These are phyloP conservation scores for human (Homo sapiens) DNA, from an alignment of 2,113 vertebrate genomes.

Conservation along the genomic window GRCh38 chr3:85962501-85963000, in stretches of 20 bases:
- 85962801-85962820: neutral
- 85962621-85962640: neutral
- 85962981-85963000: neutral
- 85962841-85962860: neutral
- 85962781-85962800: neutral
- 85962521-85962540: neutral
- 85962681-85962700: neutral
- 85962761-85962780: neutral
- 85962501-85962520: neutral
- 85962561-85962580: neutral
- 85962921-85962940: neutral
- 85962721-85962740: neutral
- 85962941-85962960: neutral
- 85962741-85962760: neutral
- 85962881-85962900: neutral
- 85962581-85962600: neutral
- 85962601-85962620: neutral
- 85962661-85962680: neutral
- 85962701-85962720: neutral
- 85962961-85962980: neutral
- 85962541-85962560: neutral
- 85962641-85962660: neutral
- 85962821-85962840: neutral
- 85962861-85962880: neutral
- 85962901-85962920: neutral